Conservation (phyloP, 2,113 vertebrate genomes). For the Chitala chitala region DNA sequence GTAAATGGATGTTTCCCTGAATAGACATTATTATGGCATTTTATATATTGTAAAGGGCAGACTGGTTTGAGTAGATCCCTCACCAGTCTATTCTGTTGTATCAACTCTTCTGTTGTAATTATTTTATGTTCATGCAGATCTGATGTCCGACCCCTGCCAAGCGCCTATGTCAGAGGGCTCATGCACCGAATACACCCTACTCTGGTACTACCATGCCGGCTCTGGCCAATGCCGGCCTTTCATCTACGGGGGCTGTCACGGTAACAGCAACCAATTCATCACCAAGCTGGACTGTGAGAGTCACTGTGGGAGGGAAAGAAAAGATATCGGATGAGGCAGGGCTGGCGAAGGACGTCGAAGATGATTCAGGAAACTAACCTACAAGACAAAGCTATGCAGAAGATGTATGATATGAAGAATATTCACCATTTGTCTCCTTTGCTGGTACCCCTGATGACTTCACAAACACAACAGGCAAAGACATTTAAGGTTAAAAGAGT, state of each 20-base stretch:
- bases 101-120: background rate
- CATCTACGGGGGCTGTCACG: slow-evolving; percentile 74
- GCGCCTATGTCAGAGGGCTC: slow-evolving; percentile 74
- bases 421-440: background rate
- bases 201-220: slow-evolving; percentile 73
- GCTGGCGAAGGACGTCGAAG: background rate
- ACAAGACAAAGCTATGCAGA: background rate
- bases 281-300: slow-evolving; percentile 59
- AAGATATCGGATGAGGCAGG: slow-evolving; percentile 28
- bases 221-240: slow-evolving; percentile 69
- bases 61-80: background rate
- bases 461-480: background rate
- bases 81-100: background rate
- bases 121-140: background rate
- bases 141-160: slow-evolving; percentile 53
- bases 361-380: background rate
- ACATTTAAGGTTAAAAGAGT: background rate
- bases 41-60: too few relatives aligned
- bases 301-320: slow-evolving; percentile 43
- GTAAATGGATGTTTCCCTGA: too few relatives aligned
- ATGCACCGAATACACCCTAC: slow-evolving; percentile 64
- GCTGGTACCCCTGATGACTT: background rate
- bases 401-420: background rate
- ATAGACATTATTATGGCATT: too few relatives aligned
- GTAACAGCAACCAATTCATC: slow-evolving; percentile 73